Evolutionary conservation across 2,797 vertebrate genomes (phyloP).

Genomic region (Hypotaenidia philippensis): DNA sequence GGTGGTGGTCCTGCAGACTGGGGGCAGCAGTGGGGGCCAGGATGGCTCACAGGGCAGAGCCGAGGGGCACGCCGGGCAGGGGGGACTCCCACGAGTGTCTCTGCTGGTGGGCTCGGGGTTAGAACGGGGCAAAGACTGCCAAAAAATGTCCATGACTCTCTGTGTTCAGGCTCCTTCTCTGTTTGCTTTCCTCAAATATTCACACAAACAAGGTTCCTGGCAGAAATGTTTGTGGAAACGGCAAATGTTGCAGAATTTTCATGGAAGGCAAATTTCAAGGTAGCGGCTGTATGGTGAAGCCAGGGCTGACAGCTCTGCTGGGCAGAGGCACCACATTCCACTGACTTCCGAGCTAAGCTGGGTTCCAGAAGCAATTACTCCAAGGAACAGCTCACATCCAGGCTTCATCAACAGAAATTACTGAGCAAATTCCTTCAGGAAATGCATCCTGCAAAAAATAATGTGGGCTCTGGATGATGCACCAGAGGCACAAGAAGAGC

Average conservation of each 20-base stretch:
- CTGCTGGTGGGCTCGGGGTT: fast-evolving
- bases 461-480: not conserved
- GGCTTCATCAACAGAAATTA: not conserved
- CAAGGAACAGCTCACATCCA: not conserved
- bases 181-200: constrained; percentile 59
- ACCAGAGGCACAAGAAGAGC: not conserved
- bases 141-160: not conserved
- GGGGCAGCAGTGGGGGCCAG: not conserved
- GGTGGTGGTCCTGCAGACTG: not conserved
- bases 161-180: constrained; percentile 35
- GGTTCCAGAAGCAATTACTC: not conserved
- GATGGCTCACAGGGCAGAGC: not conserved
- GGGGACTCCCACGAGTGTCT: not conserved
- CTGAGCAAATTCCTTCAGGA: not conserved
- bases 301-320: not conserved
- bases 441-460: not conserved
- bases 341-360: not conserved
- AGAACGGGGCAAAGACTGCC: not conserved
- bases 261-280: not conserved
- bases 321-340: not conserved
- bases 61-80: not conserved
- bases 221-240: constrained; percentile 44
- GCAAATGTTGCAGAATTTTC: constrained; percentile 51
- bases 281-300: not conserved
- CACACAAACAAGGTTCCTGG: constrained; percentile 37